Evolutionary conservation across 2,113 vertebrate species (phyloP).

Genomic region (Seriola quinqueradiata): DNA sequence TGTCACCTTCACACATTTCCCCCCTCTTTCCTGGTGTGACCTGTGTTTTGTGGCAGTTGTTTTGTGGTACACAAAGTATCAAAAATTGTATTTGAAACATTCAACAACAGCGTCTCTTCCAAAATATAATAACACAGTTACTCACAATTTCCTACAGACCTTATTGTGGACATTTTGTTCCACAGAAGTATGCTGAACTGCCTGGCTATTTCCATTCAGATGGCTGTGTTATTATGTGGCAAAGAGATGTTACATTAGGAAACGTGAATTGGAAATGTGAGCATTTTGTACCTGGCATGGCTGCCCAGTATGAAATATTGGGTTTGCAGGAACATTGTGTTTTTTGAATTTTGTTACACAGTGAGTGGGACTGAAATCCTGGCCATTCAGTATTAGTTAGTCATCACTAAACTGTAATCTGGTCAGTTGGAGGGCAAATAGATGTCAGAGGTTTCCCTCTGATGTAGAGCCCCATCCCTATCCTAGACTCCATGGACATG

Average conservation of each 20-base stretch:
- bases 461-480: conserved; percentile 52
- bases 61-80: not conserved
- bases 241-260: not conserved
- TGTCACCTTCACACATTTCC: not conserved
- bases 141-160: not conserved
- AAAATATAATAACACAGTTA: not conserved
- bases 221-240: not conserved
- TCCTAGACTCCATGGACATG: conserved; percentile 69
- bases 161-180: conserved; percentile 17
- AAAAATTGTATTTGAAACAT: not conserved
- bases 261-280: not conserved
- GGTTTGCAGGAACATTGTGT: not conserved
- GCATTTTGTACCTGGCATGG: not conserved
- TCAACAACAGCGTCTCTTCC: not conserved
- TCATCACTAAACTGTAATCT: conserved; percentile 68
- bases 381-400: conserved; percentile 38
- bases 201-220: not conserved
- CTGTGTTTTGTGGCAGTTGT: not conserved
- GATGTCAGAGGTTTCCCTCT: conserved; percentile 64
- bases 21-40: not conserved
- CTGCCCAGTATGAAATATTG: not conserved
- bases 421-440: conserved; percentile 66
- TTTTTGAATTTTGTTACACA: conserved; percentile 13
- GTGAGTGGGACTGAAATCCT: conserved; percentile 9
- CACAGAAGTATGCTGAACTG: not conserved